These are phyloP conservation scores for Priocnemis perturbator DNA, from an alignment of 2,888 invertebrate species.

Conservation along the genomic window DNA sequence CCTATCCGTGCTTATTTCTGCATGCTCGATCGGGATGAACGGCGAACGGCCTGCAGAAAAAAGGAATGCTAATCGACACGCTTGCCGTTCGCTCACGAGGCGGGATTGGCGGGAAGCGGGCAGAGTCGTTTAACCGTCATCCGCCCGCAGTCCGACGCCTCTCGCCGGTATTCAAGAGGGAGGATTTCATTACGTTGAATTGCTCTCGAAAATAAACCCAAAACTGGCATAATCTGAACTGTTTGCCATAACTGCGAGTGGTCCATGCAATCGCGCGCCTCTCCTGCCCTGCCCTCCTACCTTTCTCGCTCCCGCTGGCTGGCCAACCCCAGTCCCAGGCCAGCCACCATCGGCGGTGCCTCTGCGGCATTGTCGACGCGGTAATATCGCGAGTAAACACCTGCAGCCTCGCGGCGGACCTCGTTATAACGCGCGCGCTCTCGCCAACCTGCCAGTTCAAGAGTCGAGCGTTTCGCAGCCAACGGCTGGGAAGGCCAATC, in stretches of 20 bases:
- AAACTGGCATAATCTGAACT: constrained; percentile 21
- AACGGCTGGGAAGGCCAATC: background rate
- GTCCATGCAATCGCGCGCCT: constrained; percentile 8
- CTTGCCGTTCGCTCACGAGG: too few species aligned
- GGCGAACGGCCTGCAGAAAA: too few species aligned
- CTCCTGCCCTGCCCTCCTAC: background rate
- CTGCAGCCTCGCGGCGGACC: constrained; percentile 12
- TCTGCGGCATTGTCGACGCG: constrained; percentile 5
- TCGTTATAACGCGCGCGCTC: constrained; percentile 16
- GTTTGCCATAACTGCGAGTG: constrained; percentile 12
- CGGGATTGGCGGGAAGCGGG: too few species aligned
- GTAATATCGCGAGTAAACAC: constrained; percentile 15
- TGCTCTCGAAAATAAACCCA: constrained; percentile 18
- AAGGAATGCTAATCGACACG: too few species aligned
- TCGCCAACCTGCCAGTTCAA: background rate
- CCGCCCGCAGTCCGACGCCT: background rate
- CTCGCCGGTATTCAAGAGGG: constrained; percentile 1
- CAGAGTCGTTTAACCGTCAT: background rate
- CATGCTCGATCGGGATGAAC: background rate
- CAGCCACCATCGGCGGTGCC: too few species aligned
- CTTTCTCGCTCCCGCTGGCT: background rate
- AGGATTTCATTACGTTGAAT: constrained; percentile 5
- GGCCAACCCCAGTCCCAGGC: background rate
- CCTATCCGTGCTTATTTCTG: too few species aligned
- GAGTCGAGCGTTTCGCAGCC: background rate